Evolutionary conservation across 2,113 vertebrate genomes (phyloP).

Genomic region (Callospermophilus lateralis): DNA sequence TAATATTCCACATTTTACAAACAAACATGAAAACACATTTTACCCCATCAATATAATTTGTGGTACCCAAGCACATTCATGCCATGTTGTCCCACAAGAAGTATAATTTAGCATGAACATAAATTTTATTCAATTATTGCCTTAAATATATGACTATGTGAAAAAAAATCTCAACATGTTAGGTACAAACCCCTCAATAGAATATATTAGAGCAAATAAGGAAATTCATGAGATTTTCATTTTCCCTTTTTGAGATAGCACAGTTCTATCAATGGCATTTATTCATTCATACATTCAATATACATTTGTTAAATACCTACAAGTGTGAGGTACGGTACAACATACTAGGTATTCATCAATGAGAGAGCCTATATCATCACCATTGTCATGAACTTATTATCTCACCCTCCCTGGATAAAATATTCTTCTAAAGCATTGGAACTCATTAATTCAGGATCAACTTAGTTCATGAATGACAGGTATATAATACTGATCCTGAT

Average conservation of each 20-base stretch:
- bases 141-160: slow-evolving; percentile 66
- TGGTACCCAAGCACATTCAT: slow-evolving; percentile 61
- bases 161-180: slow-evolving; percentile 55
- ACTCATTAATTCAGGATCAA: slow-evolving; percentile 26
- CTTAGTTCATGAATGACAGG: neutral
- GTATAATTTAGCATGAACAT: slow-evolving; percentile 57
- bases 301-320: slow-evolving; percentile 12
- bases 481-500: neutral
- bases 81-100: slow-evolving; percentile 57
- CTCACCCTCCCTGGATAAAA: slow-evolving; percentile 6
- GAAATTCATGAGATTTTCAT: slow-evolving; percentile 49
- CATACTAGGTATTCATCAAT: neutral
- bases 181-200: neutral
- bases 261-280: slow-evolving; percentile 43
- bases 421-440: neutral
- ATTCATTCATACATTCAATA: slow-evolving; percentile 36
- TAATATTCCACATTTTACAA: slow-evolving; percentile 71
- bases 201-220: slow-evolving; percentile 56
- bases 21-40: slow-evolving; percentile 70
- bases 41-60: slow-evolving; percentile 66
- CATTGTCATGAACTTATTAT: slow-evolving; percentile 24
- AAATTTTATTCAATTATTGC: slow-evolving; percentile 66
- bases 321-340: neutral
- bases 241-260: neutral
- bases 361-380: neutral